Percentiles rank a stretch among this genome's conserved stretches.
Conservation (phyloP, 2,113 vertebrate species). For the Triplophysa rosa region DNA sequence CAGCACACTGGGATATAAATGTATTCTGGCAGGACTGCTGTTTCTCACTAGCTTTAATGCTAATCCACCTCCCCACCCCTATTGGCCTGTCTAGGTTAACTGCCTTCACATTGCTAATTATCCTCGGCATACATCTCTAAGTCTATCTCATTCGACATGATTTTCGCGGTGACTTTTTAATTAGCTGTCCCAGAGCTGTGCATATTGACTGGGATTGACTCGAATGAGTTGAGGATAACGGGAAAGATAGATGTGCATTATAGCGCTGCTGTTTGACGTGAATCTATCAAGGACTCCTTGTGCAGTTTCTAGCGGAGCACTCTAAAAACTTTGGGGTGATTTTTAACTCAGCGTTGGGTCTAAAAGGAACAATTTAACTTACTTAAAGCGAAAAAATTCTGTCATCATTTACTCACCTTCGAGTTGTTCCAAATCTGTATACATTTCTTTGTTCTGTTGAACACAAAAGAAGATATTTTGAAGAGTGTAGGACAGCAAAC, state of each 20-base stretch:
- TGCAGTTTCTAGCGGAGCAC: no score
- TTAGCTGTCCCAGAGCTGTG: conserved; percentile 1
- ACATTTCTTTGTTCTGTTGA: no score
- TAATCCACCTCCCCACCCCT: background rate
- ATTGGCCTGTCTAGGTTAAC: background rate
- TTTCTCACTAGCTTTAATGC: conserved; percentile 40
- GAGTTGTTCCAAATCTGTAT: no score
- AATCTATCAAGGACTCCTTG: background rate
- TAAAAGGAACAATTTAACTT: no score
- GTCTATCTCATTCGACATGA: background rate
- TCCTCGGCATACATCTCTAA: conserved; percentile 22
- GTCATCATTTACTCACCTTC: no score
- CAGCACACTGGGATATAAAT: conserved; percentile 38
- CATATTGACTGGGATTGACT: conserved; percentile 20
- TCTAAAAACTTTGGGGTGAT: no score
- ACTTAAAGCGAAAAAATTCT: no score
- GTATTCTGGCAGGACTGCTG: conserved; percentile 28
- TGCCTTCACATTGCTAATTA: conserved; percentile 38
- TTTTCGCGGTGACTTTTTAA: conserved; percentile 18
- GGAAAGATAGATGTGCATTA: background rate
- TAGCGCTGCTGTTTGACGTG: background rate
- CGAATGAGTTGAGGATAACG: background rate
- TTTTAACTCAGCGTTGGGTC: no score
- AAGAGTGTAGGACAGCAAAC: no score
- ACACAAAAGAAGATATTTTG: no score